A percentile compares a stretch with the other conserved stretches of the same genome.
phyloP scores from a whole-genome alignment of 2,888 invertebrate species.

The Operophtera brumata region DNA sequence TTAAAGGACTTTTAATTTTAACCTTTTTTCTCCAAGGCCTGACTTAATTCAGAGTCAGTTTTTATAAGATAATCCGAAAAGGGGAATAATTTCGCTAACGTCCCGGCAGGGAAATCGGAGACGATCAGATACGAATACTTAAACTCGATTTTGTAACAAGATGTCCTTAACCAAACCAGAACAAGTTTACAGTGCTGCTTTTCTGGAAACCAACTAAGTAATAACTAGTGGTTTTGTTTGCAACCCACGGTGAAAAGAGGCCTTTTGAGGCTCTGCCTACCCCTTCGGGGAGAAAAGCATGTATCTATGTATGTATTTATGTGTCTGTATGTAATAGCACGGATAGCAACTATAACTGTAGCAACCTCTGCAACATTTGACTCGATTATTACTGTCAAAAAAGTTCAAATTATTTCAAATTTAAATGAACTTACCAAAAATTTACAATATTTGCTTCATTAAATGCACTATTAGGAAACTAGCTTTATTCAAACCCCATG shows the following conservation, averaged over 20 bases:
- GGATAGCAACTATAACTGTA: too few species aligned
- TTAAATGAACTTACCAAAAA: slow-evolving; percentile 3
- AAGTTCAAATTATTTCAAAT: background rate
- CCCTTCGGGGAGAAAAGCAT: too few species aligned
- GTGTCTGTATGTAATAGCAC: too few species aligned
- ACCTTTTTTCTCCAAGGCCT: slow-evolving; percentile 7
- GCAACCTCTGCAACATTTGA: too few species aligned
- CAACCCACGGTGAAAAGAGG: too few species aligned
- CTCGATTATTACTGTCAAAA: too few species aligned
- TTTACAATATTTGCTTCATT: background rate
- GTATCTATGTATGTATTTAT: too few species aligned
- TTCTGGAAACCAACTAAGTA: too few species aligned
- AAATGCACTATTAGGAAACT: background rate
- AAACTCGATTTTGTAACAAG: slow-evolving; percentile 5
- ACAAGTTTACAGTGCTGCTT: too few species aligned
- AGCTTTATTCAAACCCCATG: background rate
- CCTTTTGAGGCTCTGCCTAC: too few species aligned
- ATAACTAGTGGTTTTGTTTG: too few species aligned
- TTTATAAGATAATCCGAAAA: slow-evolving; percentile 26
- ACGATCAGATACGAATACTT: slow-evolving; percentile 11
- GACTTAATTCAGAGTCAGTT: slow-evolving; percentile 30
- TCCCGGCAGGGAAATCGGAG: slow-evolving; percentile 24
- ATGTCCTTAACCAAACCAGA: too few species aligned
- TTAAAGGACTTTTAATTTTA: slow-evolving; percentile 29
- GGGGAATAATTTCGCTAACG: slow-evolving; percentile 18